Evolutionary conservation across 2,888 invertebrate species (phyloP).

Genomic region (Andrena trimmerana): DNA sequence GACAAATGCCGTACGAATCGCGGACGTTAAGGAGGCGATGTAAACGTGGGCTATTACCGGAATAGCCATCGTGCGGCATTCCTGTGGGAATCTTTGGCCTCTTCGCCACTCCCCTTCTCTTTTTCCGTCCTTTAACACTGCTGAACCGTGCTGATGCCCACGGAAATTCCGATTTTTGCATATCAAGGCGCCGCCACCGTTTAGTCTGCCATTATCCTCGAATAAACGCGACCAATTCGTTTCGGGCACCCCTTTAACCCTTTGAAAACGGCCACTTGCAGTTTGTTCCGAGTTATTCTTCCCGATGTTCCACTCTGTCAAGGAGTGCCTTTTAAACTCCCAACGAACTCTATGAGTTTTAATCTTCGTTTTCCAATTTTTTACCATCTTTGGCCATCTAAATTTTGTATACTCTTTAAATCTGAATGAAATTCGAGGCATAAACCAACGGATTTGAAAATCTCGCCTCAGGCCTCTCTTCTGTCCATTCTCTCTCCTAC

Average conservation of each 20-base stretch:
- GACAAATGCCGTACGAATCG: constrained; percentile 77
- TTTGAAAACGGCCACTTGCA: neutral
- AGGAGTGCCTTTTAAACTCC: no score
- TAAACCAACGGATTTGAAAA: neutral
- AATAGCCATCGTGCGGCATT: constrained; percentile 75
- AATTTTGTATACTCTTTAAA: no score
- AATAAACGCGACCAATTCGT: constrained; percentile 70
- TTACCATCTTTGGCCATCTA: no score
- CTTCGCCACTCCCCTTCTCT: constrained; percentile 36
- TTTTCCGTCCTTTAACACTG: constrained; percentile 35
- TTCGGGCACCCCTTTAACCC: constrained; percentile 41
- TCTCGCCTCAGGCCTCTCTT: neutral
- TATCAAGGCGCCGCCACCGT: constrained; percentile 83
- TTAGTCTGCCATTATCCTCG: constrained; percentile 80
- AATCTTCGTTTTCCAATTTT: no score
- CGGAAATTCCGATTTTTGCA: constrained; percentile 82
- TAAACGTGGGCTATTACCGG: constrained; percentile 80
- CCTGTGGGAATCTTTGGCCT: constrained; percentile 50
- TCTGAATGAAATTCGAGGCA: no score
- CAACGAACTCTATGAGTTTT: no score
- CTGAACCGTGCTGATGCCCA: constrained; percentile 62
- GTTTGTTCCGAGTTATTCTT: neutral
- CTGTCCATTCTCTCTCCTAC: constrained; percentile 16
- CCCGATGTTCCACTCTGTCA: neutral
- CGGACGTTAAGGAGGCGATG: constrained; percentile 80